A percentile compares a stretch with the other conserved stretches of the same genome.
phyloP scores from a whole-genome alignment of 1,140 invertebrate species.

The Hormaphis cornu region DNA sequence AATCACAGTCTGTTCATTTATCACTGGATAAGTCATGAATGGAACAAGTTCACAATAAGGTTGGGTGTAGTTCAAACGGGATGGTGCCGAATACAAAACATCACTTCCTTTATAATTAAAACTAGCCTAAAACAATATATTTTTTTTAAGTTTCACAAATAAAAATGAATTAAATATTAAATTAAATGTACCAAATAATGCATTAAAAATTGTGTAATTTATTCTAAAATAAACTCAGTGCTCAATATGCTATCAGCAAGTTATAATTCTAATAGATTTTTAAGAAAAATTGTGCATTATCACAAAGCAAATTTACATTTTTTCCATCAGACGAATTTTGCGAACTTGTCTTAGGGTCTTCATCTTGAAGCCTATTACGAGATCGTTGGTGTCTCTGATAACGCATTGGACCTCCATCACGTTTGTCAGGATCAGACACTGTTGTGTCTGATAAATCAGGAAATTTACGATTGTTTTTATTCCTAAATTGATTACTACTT shows the following conservation, averaged over 20 bases:
- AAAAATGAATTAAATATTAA: no score
- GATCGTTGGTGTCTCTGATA: slow-evolving; percentile 7
- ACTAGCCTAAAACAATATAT: slow-evolving; percentile 15
- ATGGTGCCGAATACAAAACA: slow-evolving; percentile 19
- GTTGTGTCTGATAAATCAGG: slow-evolving; percentile 5
- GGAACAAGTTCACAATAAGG: slow-evolving; percentile 29
- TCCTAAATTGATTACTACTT: slow-evolving; percentile 18
- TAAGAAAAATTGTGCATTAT: background rate
- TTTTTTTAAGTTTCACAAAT: background rate
- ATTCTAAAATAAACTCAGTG: no score
- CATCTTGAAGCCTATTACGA: slow-evolving; percentile 21
- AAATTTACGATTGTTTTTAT: slow-evolving; percentile 14
- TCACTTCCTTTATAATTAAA: slow-evolving; percentile 29
- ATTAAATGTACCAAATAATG: no score
- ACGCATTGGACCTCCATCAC: slow-evolving; percentile 17
- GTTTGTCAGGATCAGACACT: slow-evolving; percentile 12
- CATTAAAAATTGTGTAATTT: no score
- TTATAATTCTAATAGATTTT: background rate
- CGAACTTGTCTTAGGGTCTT: background rate
- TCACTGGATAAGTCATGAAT: slow-evolving; percentile 25
- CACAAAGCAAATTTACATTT: background rate
- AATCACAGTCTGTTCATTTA: slow-evolving; percentile 30
- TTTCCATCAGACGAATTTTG: slow-evolving; percentile 17
- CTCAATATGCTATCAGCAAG: no score
- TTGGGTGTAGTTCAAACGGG: slow-evolving; percentile 26